Conservation (phyloP, 2,888 invertebrate genomes). For the Ectropis crepuscularia region DNA sequence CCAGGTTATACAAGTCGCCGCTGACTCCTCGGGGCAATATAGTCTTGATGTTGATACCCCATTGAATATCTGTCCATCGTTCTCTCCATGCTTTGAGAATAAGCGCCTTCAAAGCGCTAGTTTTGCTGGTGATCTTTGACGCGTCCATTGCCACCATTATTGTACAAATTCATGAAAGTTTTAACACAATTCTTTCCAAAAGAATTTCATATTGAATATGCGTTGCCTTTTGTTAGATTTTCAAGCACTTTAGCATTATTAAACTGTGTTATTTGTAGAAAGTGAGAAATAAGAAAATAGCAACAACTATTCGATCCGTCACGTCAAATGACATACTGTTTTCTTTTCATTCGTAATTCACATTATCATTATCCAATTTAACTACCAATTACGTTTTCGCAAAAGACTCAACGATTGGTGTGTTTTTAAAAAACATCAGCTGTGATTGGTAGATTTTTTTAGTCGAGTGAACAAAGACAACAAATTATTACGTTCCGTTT, state of each 20-base stretch:
- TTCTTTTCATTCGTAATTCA: too few species aligned
- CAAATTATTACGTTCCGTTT: too few species aligned
- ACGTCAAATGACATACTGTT: too few species aligned
- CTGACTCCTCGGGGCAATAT: conserved; percentile 95
- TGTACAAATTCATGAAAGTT: neutral
- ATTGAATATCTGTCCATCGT: conserved; percentile 97
- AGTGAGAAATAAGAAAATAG: neutral
- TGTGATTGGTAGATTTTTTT: too few species aligned
- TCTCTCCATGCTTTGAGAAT: conserved; percentile 96
- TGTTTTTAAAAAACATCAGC: neutral
- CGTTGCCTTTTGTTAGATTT: neutral
- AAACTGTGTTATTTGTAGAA: neutral
- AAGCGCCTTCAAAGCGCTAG: conserved; percentile 91
- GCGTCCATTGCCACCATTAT: conserved; percentile 84
- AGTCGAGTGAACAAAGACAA: too few species aligned
- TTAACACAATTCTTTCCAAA: neutral
- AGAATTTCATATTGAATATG: neutral
- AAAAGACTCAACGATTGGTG: too few species aligned
- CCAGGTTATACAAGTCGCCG: conserved; percentile 96
- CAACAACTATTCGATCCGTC: neutral
- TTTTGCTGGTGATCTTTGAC: conserved; percentile 92
- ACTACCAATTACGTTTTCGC: too few species aligned
- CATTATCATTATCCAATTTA: too few species aligned
- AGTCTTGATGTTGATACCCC: conserved; percentile 98
- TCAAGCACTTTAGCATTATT: conserved; percentile 1